Evolutionary conservation across 2,888 invertebrate genomes (phyloP).

Genomic region (Pyralis farinalis): DNA sequence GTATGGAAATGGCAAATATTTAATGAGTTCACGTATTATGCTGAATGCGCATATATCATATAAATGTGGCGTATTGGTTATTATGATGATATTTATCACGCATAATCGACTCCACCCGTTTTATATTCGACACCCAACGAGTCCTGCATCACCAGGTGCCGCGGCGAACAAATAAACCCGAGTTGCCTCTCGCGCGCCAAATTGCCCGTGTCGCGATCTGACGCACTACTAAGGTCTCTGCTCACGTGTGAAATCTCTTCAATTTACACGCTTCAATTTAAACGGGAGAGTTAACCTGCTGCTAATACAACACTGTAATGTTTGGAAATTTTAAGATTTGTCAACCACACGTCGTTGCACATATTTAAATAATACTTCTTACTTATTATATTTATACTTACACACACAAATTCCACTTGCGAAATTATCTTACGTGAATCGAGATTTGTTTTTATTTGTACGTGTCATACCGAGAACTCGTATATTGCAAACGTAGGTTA

Average conservation of each 20-base stretch:
- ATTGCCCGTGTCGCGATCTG: slow-evolving; percentile 71
- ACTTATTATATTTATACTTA: too few relatives aligned
- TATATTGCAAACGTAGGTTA: slow-evolving; percentile 43
- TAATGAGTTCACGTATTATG: too few relatives aligned
- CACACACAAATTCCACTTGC: slow-evolving; percentile 21
- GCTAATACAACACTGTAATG: slow-evolving; percentile 29
- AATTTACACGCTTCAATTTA: slow-evolving; percentile 58
- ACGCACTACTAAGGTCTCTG: slow-evolving; percentile 65
- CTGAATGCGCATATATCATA: too few relatives aligned
- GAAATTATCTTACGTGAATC: slow-evolving; percentile 23
- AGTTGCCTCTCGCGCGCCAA: slow-evolving; percentile 61
- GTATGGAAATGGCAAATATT: too few relatives aligned
- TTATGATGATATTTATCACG: background rate
- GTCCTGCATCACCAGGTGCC: slow-evolving; percentile 64
- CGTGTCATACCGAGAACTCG: too few relatives aligned
- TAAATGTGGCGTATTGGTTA: too few relatives aligned
- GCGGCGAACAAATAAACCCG: slow-evolving; percentile 57
- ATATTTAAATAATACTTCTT: too few relatives aligned
- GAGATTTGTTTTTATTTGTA: slow-evolving; percentile 30
- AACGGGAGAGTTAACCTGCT: slow-evolving; percentile 43
- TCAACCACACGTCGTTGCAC: slow-evolving; percentile 27
- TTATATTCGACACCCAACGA: slow-evolving; percentile 37
- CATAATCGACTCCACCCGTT: slow-evolving; percentile 29
- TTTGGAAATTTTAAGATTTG: slow-evolving; percentile 32
- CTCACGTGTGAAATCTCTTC: slow-evolving; percentile 69